phyloP scores from a whole-genome alignment of 1,140 invertebrate genomes.

The Lethrus apterus region DNA sequence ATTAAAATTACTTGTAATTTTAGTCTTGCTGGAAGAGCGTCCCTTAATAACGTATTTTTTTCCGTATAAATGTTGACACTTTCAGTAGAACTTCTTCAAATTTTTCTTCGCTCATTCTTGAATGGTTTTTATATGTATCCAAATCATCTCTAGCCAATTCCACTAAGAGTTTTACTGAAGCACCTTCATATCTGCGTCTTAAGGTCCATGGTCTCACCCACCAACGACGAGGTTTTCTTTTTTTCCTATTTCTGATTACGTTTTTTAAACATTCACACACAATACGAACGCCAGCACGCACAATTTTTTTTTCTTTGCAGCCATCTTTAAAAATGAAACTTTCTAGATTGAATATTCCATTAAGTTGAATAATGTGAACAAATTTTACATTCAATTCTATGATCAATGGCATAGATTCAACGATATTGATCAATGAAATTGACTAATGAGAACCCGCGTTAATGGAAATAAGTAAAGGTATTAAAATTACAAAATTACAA shows the following conservation, averaged over 20 bases:
- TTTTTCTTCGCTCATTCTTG: slow-evolving; percentile 3
- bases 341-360: too few species aligned
- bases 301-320: too few species aligned
- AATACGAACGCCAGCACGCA: too few species aligned
- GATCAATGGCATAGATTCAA: too few species aligned
- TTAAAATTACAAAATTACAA: too few species aligned
- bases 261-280: too few species aligned
- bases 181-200: not conserved
- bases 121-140: slow-evolving; percentile 2
- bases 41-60: not conserved
- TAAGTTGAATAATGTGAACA: too few species aligned
- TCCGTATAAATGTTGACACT: not conserved
- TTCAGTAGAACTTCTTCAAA: not conserved
- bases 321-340: too few species aligned
- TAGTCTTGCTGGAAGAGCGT: not conserved
- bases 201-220: not conserved
- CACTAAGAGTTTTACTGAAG: not conserved
- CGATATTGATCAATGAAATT: too few species aligned
- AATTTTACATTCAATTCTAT: too few species aligned
- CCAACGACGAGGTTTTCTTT: slow-evolving; percentile 1
- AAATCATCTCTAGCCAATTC: not conserved
- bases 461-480: too few species aligned
- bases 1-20: slow-evolving; percentile 7
- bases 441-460: too few species aligned
- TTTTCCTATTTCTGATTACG: not conserved